These are phyloP conservation scores for Cinara cedri DNA, from an alignment of 2,888 invertebrate species.

Conservation along the genomic window DNA sequence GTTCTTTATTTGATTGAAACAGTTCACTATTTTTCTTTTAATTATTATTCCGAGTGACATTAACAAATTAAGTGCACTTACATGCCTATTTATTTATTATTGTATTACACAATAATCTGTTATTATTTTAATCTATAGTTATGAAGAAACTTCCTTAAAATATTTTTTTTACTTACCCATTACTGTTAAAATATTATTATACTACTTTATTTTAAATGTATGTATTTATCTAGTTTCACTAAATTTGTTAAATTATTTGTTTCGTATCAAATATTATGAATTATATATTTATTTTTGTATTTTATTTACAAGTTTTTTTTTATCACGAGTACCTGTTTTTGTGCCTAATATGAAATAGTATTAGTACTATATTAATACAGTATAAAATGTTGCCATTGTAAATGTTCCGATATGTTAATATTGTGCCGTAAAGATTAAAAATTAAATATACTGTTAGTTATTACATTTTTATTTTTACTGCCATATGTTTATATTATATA, in stretches of 20 bases:
- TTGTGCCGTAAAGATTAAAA: constrained; percentile 6
- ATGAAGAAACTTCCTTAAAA: neutral
- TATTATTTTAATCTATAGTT: no score
- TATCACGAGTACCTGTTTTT: neutral
- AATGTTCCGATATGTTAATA: neutral
- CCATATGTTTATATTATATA: neutral
- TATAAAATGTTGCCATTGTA: neutral
- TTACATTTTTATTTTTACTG: neutral
- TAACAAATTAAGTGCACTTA: neutral
- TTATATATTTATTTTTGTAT: constrained; percentile 38
- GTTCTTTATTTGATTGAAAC: no score
- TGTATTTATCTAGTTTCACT: constrained; percentile 6
- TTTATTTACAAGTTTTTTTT: constrained; percentile 8
- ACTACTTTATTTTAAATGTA: neutral
- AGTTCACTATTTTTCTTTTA: neutral
- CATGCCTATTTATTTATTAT: neutral
- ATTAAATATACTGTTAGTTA: neutral
- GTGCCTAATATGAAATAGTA: neutral
- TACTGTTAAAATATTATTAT: constrained; percentile 4
- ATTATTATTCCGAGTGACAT: neutral
- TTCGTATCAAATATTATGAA: constrained; percentile 13
- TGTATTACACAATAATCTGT: no score
- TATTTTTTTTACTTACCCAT: neutral
- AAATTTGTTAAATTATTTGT: constrained; percentile 17
- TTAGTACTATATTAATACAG: neutral